Evolutionary conservation across 2,113 vertebrate genomes (phyloP).

Genomic region (Podiceps cristatus): DNA sequence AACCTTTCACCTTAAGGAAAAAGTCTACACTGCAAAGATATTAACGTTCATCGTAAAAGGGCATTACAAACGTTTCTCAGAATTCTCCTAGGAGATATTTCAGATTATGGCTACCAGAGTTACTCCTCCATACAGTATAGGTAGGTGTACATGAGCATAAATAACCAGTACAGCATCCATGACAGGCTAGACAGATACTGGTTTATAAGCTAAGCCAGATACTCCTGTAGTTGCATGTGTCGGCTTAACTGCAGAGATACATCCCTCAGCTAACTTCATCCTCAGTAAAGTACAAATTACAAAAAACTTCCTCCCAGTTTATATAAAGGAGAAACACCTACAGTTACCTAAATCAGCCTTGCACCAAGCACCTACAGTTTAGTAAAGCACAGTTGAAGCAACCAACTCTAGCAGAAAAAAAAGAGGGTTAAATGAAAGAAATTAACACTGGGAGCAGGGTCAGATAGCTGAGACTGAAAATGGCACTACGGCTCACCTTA

Average conservation of each 20-base stretch:
- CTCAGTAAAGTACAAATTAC: background rate
- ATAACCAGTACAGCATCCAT: background rate
- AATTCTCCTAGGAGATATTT: background rate
- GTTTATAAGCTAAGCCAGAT: background rate
- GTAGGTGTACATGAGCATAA: background rate
- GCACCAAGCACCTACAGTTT: background rate
- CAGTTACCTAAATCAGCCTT: background rate
- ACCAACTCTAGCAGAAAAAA: background rate
- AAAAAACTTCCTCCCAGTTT: background rate
- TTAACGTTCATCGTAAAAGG: background rate
- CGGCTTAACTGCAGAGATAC: background rate
- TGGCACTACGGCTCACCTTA: background rate
- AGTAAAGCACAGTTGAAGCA: background rate
- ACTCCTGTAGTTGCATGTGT: background rate
- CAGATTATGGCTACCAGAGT: background rate
- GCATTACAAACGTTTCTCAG: background rate
- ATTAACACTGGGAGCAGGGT: background rate
- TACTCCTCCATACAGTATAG: background rate
- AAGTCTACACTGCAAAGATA: background rate
- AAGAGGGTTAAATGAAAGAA: background rate
- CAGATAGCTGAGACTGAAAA: background rate
- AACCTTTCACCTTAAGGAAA: background rate
- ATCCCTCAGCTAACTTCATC: background rate
- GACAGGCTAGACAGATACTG: background rate
- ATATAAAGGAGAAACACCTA: background rate